These are phyloP conservation scores for Lucifuga dentata DNA, from an alignment of 2,113 vertebrate species.

Conservation along the genomic window DNA sequence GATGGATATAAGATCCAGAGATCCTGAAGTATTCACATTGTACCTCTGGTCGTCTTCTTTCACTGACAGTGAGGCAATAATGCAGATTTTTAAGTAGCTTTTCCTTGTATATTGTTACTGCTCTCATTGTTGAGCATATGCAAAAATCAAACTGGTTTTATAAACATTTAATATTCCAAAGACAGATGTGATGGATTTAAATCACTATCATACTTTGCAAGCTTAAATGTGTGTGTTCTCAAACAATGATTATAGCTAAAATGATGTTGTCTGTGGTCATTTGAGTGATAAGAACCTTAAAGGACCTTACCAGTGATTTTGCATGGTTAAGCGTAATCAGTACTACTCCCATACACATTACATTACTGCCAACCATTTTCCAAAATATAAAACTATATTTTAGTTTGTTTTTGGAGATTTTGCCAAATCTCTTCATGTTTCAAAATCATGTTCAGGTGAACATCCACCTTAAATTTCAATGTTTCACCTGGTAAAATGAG, in stretches of 20 bases:
- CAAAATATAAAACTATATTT: too few relatives aligned
- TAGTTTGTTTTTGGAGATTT: too few relatives aligned
- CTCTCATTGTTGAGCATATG: too few relatives aligned
- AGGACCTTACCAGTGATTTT: too few relatives aligned
- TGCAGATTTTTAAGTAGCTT: neutral
- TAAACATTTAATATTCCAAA: slow-evolving; percentile 8
- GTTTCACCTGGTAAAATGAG: too few relatives aligned
- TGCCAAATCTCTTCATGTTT: too few relatives aligned
- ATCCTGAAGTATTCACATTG: slow-evolving; percentile 15
- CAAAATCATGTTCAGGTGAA: too few relatives aligned
- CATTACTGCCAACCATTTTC: too few relatives aligned
- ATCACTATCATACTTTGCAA: neutral
- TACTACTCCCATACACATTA: too few relatives aligned
- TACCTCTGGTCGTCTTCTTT: neutral
- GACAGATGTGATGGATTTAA: slow-evolving; percentile 4
- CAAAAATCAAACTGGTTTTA: neutral
- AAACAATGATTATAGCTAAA: neutral
- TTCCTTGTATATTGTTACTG: neutral
- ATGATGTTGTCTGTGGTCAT: neutral
- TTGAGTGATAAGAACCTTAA: neutral
- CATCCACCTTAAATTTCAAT: too few relatives aligned
- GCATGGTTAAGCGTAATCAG: too few relatives aligned
- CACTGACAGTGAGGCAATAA: neutral
- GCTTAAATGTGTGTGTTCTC: neutral
- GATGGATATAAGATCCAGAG: too few relatives aligned